These are phyloP conservation scores for Lasioglossum malachurum DNA, from an alignment of 2,888 invertebrate species.

Conservation along the genomic window DNA sequence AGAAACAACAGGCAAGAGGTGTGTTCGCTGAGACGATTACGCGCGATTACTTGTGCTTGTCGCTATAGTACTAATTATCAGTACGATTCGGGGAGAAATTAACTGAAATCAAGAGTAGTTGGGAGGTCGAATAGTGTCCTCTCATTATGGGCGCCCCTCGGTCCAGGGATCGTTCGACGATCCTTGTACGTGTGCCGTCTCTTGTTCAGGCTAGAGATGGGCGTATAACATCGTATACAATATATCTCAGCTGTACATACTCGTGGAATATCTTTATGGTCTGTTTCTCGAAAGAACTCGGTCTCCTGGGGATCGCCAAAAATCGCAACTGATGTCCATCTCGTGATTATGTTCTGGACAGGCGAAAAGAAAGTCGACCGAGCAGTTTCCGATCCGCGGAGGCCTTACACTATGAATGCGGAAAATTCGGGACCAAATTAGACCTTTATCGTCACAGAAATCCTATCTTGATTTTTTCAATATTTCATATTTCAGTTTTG, in stretches of 20 bases:
- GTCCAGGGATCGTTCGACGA: conserved; percentile 67
- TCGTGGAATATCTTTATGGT: conserved; percentile 27
- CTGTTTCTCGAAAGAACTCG: conserved; percentile 1
- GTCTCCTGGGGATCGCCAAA: neutral
- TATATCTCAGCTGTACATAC: conserved; percentile 40
- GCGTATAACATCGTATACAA: conserved; percentile 63
- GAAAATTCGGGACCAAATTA: neutral
- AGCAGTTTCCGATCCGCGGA: neutral
- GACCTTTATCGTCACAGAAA: no score
- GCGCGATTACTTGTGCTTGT: conserved; percentile 44
- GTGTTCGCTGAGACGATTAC: conserved; percentile 32
- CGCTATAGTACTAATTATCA: conserved; percentile 32
- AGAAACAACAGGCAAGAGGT: neutral
- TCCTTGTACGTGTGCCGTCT: conserved; percentile 64
- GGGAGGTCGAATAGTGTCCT: conserved; percentile 59
- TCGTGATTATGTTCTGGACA: neutral
- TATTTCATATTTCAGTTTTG: no score
- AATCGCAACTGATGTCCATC: neutral
- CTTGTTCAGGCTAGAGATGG: conserved; percentile 61
- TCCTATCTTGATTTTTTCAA: no score
- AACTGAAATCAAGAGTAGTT: conserved; percentile 65
- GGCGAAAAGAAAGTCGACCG: neutral
- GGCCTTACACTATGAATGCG: neutral
- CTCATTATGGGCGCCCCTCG: conserved; percentile 62
- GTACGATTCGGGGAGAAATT: conserved; percentile 55